Evolutionary conservation across 2,797 vertebrate genomes (phyloP), one percentile per base, ranked within the genome.

Genomic region (Tolypeutes matacus): DNA sequence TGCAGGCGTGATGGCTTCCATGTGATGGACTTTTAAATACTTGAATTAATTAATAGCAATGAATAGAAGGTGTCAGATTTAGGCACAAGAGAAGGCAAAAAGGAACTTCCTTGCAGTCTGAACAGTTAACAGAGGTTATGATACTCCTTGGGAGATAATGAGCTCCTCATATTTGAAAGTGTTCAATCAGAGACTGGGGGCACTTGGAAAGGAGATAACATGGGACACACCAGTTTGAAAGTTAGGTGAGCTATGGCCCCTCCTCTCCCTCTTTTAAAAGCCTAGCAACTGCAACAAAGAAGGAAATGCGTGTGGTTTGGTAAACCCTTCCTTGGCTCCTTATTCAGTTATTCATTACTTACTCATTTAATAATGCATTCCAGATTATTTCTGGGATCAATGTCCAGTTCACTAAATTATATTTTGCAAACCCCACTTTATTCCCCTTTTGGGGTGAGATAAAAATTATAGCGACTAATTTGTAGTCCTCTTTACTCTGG

Each of bases 201-300:
- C 0, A 0, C 46, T 17, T n/a, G 56, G 82, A 21, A 14, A 1
- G n/a, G 31, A 0, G 15, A 4, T 23, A 6, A 1, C 56, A 6
- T 4, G 14, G n/a, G 58, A 31, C 46, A 2, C 7, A 10, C 27
- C 34, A 5, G 42, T 2, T 36, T 7, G 18, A 4, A 4, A 3
- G 13, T 29, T 27, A 5, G 29, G 29, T 2, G 81, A 42, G 42
- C 65, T 20, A 0, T 0, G 42, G 17, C 3, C 36, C 12, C 27
- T 36, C 5, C n/a, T 23, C 31, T 49, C 14, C 23, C 27, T 70
- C 51, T 64, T 76, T 46, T 8, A 39, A 46, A 67, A 13, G 21
- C 8, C 21, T 25, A 53, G n/a, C 3, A 25, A 36, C 31, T 39
- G 3, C 36, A 29, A 27, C 51, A 7, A 67, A 53, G 70, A 73